phyloP scores from a whole-genome alignment of 2,113 vertebrate species.

The Myiozetetes cayanensis region DNA sequence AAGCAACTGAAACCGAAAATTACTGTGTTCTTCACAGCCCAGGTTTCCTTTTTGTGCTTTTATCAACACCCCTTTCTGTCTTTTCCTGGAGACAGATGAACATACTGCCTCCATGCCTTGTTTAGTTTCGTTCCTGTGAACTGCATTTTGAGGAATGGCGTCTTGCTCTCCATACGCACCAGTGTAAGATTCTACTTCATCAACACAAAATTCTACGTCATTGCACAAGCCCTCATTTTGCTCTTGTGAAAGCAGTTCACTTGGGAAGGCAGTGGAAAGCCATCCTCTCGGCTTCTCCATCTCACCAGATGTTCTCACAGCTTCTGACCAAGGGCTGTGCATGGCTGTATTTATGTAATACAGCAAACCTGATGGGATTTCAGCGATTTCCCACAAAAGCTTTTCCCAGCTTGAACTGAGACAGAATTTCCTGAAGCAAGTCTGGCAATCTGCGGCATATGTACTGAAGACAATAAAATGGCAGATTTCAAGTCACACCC shows the following conservation, averaged over 20 bases:
- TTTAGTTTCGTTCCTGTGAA: neutral
- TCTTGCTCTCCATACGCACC: rapidly evolving
- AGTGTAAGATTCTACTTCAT: neutral
- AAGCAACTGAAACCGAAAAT: neutral
- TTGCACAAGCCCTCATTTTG: neutral
- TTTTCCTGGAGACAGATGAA: neutral
- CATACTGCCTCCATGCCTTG: neutral
- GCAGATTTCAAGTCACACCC: neutral
- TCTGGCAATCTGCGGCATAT: neutral
- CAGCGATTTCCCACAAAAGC: neutral
- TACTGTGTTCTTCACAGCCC: rapidly evolving
- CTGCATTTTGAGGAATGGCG: neutral
- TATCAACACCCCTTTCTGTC: neutral
- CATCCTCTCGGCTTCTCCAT: neutral
- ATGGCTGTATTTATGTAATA: neutral
- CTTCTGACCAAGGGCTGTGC: neutral
- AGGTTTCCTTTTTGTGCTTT: neutral
- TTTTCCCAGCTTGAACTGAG: neutral
- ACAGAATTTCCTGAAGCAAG: neutral
- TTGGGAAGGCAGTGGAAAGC: neutral
- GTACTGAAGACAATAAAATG: neutral
- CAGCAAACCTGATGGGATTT: neutral
- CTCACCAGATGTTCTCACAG: neutral
- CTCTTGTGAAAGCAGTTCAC: neutral
- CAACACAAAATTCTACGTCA: neutral